These are phyloP conservation scores for Orthonychiurus folsomi DNA, from an alignment of 2,888 invertebrate genomes.

Conservation along the genomic window DNA sequence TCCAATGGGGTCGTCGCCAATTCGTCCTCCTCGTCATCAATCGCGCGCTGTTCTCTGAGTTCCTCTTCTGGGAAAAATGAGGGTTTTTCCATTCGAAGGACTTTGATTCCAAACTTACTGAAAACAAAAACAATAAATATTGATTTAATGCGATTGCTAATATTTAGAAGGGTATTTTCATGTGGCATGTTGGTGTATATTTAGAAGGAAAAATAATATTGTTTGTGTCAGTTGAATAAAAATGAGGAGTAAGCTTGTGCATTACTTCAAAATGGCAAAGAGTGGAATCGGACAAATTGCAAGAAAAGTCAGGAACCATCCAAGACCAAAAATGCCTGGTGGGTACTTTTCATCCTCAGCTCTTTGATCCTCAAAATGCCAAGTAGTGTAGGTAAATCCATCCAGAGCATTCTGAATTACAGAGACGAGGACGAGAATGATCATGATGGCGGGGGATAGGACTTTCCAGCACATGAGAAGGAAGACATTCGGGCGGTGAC, in stretches of 20 bases:
- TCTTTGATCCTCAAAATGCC: background rate
- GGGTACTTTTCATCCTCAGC: conserved; percentile 10
- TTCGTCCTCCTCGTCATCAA: conserved; percentile 17
- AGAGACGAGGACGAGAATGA: conserved; percentile 13
- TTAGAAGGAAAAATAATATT: no score
- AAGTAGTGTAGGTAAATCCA: conserved; percentile 14
- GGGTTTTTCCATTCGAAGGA: conserved; percentile 15
- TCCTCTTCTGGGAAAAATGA: conserved; percentile 24
- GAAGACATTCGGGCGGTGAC: conserved; percentile 19
- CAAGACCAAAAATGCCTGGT: conserved; percentile 7
- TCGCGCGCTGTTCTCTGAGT: conserved; percentile 15
- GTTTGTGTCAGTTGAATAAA: no score
- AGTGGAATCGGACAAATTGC: conserved; percentile 16
- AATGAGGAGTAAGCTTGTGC: no score
- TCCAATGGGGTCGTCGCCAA: background rate
- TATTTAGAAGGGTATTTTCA: background rate
- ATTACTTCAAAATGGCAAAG: conserved; percentile 16
- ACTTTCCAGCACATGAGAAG: conserved; percentile 26
- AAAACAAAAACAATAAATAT: background rate
- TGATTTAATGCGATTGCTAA: no score
- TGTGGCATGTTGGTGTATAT: background rate
- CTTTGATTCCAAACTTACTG: conserved; percentile 9
- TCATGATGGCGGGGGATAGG: conserved; percentile 19
- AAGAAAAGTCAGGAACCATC: conserved; percentile 16
- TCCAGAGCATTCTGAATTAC: background rate